These are phyloP conservation scores for Cynoglossus semilaevis DNA, from an alignment of 2,113 vertebrate genomes.

Conservation along the genomic window DNA sequence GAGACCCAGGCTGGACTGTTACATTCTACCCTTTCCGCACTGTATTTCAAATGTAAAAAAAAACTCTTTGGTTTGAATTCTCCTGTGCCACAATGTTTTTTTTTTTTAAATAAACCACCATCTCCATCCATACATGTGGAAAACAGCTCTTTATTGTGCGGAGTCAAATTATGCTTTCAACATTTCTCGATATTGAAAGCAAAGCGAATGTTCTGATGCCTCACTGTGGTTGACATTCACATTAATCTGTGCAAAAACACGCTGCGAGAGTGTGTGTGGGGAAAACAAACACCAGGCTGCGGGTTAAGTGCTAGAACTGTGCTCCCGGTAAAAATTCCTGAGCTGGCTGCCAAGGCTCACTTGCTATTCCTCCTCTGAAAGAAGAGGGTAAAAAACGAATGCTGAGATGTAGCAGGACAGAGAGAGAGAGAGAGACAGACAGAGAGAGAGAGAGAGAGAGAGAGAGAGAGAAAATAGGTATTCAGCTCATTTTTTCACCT, in stretches of 20 bases:
- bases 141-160: background rate
- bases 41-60: too few species aligned
- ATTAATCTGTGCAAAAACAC: conserved; percentile 40
- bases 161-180: background rate
- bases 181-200: conserved; percentile 7
- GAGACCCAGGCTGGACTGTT: too few species aligned
- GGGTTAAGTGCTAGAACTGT: conserved; percentile 67
- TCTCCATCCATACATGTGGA: background rate
- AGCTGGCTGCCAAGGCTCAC: conserved; percentile 56
- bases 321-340: conserved; percentile 69
- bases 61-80: too few species aligned
- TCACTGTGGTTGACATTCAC: conserved; percentile 17
- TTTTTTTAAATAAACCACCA: background rate
- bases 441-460: conserved; percentile 30
- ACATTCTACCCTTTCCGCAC: too few species aligned
- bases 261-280: conserved; percentile 28
- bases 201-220: conserved; percentile 14
- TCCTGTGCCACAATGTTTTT: background rate
- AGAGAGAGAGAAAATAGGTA: conserved; percentile 51
- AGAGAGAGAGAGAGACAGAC: conserved; percentile 22
- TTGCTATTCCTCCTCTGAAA: conserved; percentile 63
- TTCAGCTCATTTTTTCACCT: conserved; percentile 40
- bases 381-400: conserved; percentile 46
- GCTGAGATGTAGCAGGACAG: conserved; percentile 29
- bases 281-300: conserved; percentile 63